A percentile compares a stretch with the other conserved stretches of the same genome.
Evolutionary conservation across 2,113 vertebrate species (phyloP).

Genomic region (Prochilodus magdalenae): DNA sequence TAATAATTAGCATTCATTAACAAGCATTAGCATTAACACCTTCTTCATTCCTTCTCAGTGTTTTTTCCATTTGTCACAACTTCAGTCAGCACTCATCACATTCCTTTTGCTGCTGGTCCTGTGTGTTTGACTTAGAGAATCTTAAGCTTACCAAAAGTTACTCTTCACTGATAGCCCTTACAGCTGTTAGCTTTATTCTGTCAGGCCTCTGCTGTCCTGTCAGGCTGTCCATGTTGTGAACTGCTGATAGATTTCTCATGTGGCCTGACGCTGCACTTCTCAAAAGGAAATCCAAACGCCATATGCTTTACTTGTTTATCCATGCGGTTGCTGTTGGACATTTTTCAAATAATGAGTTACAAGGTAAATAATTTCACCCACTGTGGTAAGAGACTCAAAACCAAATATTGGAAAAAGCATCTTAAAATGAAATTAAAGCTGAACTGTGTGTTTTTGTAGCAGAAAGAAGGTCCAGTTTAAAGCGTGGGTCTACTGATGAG

Average conservation of each 20-base stretch:
- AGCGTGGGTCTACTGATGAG: no score
- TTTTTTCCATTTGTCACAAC: background rate
- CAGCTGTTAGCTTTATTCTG: constrained; percentile 50
- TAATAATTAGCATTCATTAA: background rate
- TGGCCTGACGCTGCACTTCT: constrained; percentile 28
- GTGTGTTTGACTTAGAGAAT: background rate
- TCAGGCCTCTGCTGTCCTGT: background rate
- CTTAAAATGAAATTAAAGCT: background rate
- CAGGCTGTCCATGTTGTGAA: constrained; percentile 36
- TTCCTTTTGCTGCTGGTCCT: constrained; percentile 38
- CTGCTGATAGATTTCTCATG: constrained; percentile 46
- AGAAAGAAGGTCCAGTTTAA: no score
- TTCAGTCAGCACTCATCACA: constrained; percentile 36
- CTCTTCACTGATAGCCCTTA: constrained; percentile 16
- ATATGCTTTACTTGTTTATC: constrained; percentile 42
- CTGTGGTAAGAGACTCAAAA: constrained; percentile 7
- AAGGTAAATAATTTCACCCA: constrained; percentile 32
- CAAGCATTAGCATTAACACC: background rate
- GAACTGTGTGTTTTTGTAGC: no score
- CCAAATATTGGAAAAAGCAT: background rate
- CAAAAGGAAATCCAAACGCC: constrained; percentile 47
- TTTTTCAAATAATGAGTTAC: constrained; percentile 21
- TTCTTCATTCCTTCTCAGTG: background rate
- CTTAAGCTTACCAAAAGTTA: background rate
- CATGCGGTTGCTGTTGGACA: constrained; percentile 29